phyloP scores from a whole-genome alignment of 2,888 invertebrate genomes.

The Drosophila fulvimacula region DNA sequence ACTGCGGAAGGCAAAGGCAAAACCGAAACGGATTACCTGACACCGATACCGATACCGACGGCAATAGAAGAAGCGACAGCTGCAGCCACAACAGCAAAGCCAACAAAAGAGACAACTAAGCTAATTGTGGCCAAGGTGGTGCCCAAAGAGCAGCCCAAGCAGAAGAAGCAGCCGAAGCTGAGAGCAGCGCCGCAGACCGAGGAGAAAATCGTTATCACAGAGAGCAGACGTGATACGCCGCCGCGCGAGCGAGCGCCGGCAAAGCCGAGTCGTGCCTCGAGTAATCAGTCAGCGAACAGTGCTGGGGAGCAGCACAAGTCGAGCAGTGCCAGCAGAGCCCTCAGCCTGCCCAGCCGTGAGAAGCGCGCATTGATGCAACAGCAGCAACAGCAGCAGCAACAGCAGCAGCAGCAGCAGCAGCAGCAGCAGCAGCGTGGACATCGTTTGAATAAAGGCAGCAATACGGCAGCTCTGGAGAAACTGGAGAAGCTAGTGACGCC shows the following conservation, averaged over 20 bases:
- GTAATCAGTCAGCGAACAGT: constrained; percentile 56
- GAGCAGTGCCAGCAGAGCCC: constrained; percentile 36
- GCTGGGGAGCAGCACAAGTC: constrained; percentile 59
- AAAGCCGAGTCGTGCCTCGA: constrained; percentile 77
- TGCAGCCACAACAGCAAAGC: constrained; percentile 6
- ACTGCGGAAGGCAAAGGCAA: constrained; percentile 38
- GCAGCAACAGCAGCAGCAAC: constrained; percentile 68
- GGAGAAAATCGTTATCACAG: constrained; percentile 82
- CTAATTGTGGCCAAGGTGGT: constrained; percentile 72
- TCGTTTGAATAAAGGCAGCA: constrained; percentile 65
- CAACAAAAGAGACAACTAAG: constrained; percentile 56
- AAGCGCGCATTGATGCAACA: constrained; percentile 66
- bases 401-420: constrained; percentile 62
- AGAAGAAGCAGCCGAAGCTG: constrained; percentile 51
- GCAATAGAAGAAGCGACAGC: constrained; percentile 21
- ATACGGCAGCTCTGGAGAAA: constrained; percentile 26
- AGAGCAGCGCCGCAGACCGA: constrained; percentile 29
- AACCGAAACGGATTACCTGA: constrained; percentile 76
- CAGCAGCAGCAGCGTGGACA: constrained; percentile 80
- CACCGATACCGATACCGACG: constrained; percentile 47
- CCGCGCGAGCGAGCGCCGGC: constrained; percentile 83
- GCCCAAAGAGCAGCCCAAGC: constrained; percentile 50
- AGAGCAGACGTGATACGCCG: constrained; percentile 83
- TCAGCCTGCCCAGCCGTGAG: constrained; percentile 41
- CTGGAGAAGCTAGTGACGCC: constrained; percentile 32